Base-by-base conservation (phyloP, 2,888 invertebrate species). In the Hyposoter dolosus region DNA sequence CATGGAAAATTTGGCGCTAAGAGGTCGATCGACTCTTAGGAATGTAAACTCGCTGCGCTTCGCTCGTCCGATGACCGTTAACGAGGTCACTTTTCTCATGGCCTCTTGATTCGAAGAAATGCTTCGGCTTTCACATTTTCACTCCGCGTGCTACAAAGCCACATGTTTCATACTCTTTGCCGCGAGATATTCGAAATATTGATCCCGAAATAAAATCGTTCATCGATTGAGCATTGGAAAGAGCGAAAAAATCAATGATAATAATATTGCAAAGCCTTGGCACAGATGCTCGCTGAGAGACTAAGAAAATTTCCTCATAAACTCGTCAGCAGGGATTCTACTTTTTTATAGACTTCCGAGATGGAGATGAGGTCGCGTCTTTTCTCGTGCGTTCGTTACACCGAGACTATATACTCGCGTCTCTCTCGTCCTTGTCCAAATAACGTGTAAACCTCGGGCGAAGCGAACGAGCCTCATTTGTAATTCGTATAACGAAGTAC, bases 101-200 rank as follows among this genome's bases (percentile, higher is more conserved):
- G 85, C 75, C 78, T 75, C 83, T 65, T 69, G 47, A 78, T 78
- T 86, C 75, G 72, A 83, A 84, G 75, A 82, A 85, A 74, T 72
- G 76, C 82, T 4, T 77, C 88, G 88, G 90, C 93, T 93, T 93
- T 93, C 93, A 93, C 93, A 92, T 92, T 93, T 93, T 93, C 93
- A 40, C 40, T 91, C 92, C 88, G 83, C 77, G 88, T 87, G 85
- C 84, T 84, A 88, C 89, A 88, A 79, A 43, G 23, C 4, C 35
- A 15, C 23, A 66, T 17, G 6, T 76, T 19, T 19, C 32, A 15
- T 12, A 28, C 43, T 69, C 5, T 23, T 45, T 45, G 23, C 12
- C 23, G 12, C 23, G 4, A 43, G 12, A 12, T 6, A 15, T 43
- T 23, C 45, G 43, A 12, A 19, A 43, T 68, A 45, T 45, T 17